Evolutionary conservation across 2,888 invertebrate species (phyloP).

Genomic region (Pilophorus perplexus): DNA sequence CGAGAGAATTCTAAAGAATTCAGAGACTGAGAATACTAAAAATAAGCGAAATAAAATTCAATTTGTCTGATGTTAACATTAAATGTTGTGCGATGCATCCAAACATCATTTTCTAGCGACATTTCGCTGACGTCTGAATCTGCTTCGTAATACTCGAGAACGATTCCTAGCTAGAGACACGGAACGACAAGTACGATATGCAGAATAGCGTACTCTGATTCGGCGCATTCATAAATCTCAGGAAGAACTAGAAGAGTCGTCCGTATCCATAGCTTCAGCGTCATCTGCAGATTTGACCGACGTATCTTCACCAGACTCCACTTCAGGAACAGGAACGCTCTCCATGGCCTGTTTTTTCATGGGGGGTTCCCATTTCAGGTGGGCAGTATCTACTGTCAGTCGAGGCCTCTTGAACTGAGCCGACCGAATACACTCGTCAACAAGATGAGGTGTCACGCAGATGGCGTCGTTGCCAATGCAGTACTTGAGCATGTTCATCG

Average conservation of each 20-base stretch:
- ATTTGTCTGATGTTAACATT: too few relatives aligned
- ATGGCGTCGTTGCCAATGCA: constrained; percentile 99
- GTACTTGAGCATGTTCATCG: constrained; percentile 97
- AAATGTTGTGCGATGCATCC: too few relatives aligned
- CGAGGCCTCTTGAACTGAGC: constrained; percentile 86
- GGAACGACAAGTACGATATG: too few relatives aligned
- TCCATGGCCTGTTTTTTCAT: not conserved
- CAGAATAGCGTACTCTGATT: too few relatives aligned
- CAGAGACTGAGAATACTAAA: not conserved
- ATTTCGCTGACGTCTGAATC: too few relatives aligned
- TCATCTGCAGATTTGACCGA: constrained; percentile 8
- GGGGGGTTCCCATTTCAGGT: constrained; percentile 80
- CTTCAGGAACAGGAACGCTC: not conserved
- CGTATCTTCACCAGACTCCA: constrained; percentile 10
- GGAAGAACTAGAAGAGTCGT: constrained; percentile 7
- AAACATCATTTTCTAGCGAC: too few relatives aligned
- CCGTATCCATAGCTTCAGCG: not conserved
- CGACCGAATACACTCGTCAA: constrained; percentile 80
- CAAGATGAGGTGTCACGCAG: constrained; percentile 92
- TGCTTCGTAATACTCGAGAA: too few relatives aligned
- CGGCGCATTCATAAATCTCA: too few relatives aligned
- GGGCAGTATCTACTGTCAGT: constrained; percentile 76
- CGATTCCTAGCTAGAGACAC: too few relatives aligned
- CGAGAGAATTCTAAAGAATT: not conserved
- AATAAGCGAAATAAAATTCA: too few relatives aligned